Conservation (phyloP, 2,797 vertebrate genomes). For the Prionace glauca region DNA sequence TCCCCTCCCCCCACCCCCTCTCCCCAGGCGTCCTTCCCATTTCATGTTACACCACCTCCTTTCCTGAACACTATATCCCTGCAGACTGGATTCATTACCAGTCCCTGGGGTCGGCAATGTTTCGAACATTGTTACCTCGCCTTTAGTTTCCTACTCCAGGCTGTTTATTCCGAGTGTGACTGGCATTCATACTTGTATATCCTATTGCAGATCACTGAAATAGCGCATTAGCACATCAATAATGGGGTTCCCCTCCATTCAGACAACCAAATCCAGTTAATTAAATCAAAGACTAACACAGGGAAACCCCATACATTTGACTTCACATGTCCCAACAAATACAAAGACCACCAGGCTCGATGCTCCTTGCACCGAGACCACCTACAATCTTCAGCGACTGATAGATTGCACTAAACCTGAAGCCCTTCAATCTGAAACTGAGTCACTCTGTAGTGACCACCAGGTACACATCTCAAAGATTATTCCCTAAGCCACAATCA, state of each 20-base stretch:
- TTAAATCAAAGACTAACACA: neutral
- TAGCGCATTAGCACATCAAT: conserved; percentile 1
- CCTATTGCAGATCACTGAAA: neutral
- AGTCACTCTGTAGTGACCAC: too few relatives aligned
- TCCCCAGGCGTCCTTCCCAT: neutral
- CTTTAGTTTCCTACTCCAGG: neutral
- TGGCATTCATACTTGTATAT: neutral
- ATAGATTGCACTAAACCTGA: neutral
- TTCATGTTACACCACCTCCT: neutral
- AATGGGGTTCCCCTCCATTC: neutral
- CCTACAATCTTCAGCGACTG: too few relatives aligned
- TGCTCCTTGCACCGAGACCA: neutral
- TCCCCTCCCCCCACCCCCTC: too few relatives aligned
- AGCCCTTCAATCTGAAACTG: neutral
- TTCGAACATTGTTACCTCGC: neutral
- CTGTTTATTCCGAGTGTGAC: neutral
- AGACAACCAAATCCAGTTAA: neutral
- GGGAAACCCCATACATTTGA: neutral
- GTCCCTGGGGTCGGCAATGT: neutral
- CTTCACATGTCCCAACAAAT: neutral
- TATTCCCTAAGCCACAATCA: neutral
- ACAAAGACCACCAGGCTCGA: neutral
- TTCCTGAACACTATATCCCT: neutral
- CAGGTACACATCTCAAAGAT: neutral
- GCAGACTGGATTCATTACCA: neutral